phyloP scores from a whole-genome alignment of 2,797 vertebrate species.

The Scomberomorus guttatus region DNA sequence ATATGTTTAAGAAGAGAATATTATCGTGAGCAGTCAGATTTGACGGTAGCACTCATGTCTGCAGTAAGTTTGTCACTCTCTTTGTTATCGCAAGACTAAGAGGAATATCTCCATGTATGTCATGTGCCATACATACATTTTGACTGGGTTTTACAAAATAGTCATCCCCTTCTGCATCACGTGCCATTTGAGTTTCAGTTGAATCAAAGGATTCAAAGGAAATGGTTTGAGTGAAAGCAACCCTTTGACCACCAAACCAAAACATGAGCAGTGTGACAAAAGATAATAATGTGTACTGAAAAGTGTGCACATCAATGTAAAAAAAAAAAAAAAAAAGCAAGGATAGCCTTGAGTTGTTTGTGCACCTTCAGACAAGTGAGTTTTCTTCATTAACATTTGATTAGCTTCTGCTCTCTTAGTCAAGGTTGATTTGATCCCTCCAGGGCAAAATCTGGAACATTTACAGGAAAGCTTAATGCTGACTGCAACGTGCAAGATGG shows the following conservation, averaged over 20 bases:
- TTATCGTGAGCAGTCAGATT: constrained; percentile 19
- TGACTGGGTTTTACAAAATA: constrained; percentile 2
- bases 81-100: constrained; percentile 17
- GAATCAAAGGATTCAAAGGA: constrained; percentile 8
- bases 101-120: constrained; percentile 4
- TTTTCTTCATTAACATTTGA: constrained; percentile 42
- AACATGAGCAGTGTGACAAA: not conserved
- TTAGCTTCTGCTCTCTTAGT: constrained; percentile 63
- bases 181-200: constrained; percentile 42
- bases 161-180: constrained; percentile 27
- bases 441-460: constrained; percentile 53
- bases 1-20: not conserved
- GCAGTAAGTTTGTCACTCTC: constrained; percentile 12
- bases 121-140: constrained; percentile 7
- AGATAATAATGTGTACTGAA: constrained; percentile 6
- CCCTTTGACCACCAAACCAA: not conserved
- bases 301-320: not conserved
- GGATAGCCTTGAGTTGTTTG: constrained; percentile 1
- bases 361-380: constrained; percentile 21
- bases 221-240: constrained; percentile 17
- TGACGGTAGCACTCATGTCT: not conserved
- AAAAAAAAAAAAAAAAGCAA: not conserved
- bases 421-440: constrained; percentile 53
- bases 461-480: constrained; percentile 55
- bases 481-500: constrained; percentile 27